Evolutionary conservation across 30 jellyfish, hydroid and myxozoan species (phyloP).

Genomic region (Turritopsis rubra): DNA sequence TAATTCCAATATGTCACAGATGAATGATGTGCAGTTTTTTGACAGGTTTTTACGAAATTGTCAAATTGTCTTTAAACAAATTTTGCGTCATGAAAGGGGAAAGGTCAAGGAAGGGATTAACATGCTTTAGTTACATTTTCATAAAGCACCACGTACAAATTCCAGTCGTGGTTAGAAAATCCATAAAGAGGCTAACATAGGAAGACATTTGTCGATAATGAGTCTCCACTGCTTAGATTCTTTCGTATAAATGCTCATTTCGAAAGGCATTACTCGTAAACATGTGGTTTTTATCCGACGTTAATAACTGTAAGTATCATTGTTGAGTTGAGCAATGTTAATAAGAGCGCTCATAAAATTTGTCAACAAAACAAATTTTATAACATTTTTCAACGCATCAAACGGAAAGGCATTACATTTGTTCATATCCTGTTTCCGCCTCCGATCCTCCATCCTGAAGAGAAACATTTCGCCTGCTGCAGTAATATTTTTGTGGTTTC

Average conservation of each 20-base stretch:
- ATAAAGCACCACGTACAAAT: neutral
- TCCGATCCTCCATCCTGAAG: neutral
- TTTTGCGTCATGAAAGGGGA: neutral
- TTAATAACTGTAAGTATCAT: neutral
- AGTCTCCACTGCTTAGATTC: neutral
- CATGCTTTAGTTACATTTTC: neutral
- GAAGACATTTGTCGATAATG: neutral
- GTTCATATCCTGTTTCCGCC: neutral
- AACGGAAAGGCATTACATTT: neutral
- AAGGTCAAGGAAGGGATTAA: neutral
- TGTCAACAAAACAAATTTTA: neutral
- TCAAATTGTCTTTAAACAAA: neutral
- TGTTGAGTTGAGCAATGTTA: neutral
- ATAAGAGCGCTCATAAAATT: neutral
- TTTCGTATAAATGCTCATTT: neutral
- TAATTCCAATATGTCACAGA: no score
- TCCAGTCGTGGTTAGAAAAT: neutral
- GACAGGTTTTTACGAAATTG: neutral
- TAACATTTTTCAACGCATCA: no score
- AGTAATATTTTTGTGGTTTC: neutral
- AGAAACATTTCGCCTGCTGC: neutral
- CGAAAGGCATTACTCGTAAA: neutral
- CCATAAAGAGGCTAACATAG: neutral
- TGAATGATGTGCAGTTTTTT: no score
- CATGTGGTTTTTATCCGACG: neutral